phyloP scores from a whole-genome alignment of 1,140 invertebrate species.

The Aphis gossypii region DNA sequence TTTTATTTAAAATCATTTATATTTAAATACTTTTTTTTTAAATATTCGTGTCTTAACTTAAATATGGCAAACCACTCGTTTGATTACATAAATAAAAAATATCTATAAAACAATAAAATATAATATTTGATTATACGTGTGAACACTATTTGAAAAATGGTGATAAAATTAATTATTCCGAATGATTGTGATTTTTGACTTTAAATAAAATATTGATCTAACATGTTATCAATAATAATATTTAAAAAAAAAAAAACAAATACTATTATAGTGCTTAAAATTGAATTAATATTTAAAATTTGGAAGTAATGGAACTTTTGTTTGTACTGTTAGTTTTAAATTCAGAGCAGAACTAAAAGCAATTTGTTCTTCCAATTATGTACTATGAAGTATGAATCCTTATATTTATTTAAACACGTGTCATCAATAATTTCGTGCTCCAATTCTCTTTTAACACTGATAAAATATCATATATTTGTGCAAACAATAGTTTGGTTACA shows the following conservation, averaged over 20 bases:
- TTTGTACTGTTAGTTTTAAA: background rate
- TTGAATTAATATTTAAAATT: background rate
- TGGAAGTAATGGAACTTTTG: too few relatives aligned
- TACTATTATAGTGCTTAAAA: background rate
- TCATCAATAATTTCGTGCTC: background rate
- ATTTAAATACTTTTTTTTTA: background rate
- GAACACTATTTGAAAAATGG: background rate
- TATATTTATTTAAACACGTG: slow-evolving; percentile 7
- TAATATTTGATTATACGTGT: background rate
- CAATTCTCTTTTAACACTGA: background rate
- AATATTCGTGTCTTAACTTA: background rate
- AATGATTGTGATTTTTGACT: background rate
- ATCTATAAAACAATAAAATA: background rate
- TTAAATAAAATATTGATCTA: background rate
- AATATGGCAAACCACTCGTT: background rate
- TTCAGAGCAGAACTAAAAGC: background rate
- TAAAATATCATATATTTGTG: background rate
- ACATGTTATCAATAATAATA: background rate
- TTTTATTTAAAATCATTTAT: background rate
- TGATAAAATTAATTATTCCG: background rate
- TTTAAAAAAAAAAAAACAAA: too few relatives aligned
- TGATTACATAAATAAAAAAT: background rate
- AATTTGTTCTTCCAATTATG: background rate
- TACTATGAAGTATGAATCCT: background rate
- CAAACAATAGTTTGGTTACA: background rate